Percentiles rank a stretch among this genome's conserved stretches.
Conservation (phyloP, 2,888 invertebrate genomes). For the Pollenia amentaria region DNA sequence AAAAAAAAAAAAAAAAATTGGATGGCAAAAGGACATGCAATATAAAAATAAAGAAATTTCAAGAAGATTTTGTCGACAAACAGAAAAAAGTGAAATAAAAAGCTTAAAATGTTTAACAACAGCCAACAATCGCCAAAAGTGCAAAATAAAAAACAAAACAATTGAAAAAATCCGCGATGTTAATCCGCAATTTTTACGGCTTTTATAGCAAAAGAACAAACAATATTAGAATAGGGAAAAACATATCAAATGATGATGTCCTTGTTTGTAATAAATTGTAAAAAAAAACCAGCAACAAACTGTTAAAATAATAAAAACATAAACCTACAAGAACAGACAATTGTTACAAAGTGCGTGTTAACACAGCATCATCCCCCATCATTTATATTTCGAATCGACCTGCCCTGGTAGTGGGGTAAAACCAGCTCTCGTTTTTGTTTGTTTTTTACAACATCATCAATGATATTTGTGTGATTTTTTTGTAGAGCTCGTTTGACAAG, state of each 20-base stretch:
- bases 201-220: slow-evolving; percentile 76
- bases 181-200: slow-evolving; percentile 83
- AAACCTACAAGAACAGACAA: slow-evolving; percentile 73
- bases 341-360: slow-evolving; percentile 71
- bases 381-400: background rate
- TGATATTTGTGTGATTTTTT: slow-evolving; percentile 50
- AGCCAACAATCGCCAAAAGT: slow-evolving; percentile 3
- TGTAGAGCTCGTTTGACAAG: slow-evolving; percentile 45
- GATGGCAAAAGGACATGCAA: slow-evolving; percentile 71
- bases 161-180: slow-evolving; percentile 81
- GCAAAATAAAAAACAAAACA: slow-evolving; percentile 62
- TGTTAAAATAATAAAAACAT: slow-evolving; percentile 66
- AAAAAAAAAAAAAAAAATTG: slow-evolving; percentile 65
- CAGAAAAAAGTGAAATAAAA: slow-evolving; percentile 52
- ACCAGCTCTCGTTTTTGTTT: slow-evolving; percentile 32
- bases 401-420: slow-evolving; percentile 7
- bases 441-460: slow-evolving; percentile 57
- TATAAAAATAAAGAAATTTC: slow-evolving; percentile 71
- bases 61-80: slow-evolving; percentile 70
- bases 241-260: slow-evolving; percentile 67
- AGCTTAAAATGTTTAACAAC: slow-evolving; percentile 54
- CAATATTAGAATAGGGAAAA: slow-evolving; percentile 12
- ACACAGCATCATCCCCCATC: slow-evolving; percentile 57
- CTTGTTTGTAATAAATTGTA: slow-evolving; percentile 74
- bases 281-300: slow-evolving; percentile 72